Base-by-base conservation (phyloP, 2,113 vertebrate species). In the Ploceus nigricollis region DNA sequence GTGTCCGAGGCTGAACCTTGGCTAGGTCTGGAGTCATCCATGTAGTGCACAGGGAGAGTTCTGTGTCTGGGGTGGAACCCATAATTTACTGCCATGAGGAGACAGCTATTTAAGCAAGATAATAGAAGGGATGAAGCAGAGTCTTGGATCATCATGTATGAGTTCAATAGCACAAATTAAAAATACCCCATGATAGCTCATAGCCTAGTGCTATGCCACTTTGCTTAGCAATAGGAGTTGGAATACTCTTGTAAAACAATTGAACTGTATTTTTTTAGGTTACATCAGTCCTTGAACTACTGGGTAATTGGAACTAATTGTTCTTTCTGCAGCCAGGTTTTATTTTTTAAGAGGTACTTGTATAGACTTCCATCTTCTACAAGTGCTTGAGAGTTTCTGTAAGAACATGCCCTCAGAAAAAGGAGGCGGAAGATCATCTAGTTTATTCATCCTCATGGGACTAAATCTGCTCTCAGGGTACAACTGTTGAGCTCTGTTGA, bases 321-420 rank as follows among this genome's bases (percentile, higher is more conserved):
- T 76, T 91, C 81, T 66, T 94, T 39, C 37, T 89, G 44, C 48
- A 91, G 51, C n/a, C 44, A 68, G 31, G 22, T 83, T 90, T 93
- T 82, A 57, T 88, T 93, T 95, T 89, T 85, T 61, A 89, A 95
- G 91, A 51, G 39, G 44, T 81, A 37, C 47, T 53, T 89, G 8
- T 84, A 17, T n/a, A 93, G 58, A 77, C 12, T 30, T 93, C 2
- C 10, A 31, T 89, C 57, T 90, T 51, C n/a, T 81, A 39, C 28
- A 84, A 71, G 57, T 57, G 15, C 45, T 82, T 87, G 31, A 85
- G 25, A 60, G 12, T 31, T 37, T 60, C 44, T 48, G 7, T 69
- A 50, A 69, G 64, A 72, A 48, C 51, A 68, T 81, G 31, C 37
- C 81, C 37, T 84, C 28, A 75, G 44, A 68, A 87, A 86, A 89